Evolutionary conservation across 2,113 vertebrate species (phyloP), one percentile per base, ranked within the genome.

Genomic region (Catharus fuscescens): DNA sequence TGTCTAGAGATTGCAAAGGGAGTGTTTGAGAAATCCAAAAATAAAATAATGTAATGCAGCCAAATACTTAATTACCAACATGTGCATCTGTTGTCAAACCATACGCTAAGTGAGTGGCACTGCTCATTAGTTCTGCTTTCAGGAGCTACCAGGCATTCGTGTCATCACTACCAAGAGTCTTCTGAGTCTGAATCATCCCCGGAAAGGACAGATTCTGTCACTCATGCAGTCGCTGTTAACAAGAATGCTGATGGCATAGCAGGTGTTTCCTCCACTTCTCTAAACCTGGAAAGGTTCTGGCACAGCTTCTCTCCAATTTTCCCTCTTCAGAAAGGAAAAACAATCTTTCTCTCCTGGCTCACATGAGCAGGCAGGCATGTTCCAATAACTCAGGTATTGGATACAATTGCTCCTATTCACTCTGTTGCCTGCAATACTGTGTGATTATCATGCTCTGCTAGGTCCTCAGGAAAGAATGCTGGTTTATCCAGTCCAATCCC

Each of bases 1-100:
- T 56, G 54, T 71, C 90, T 93, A 87, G 92, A 76, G 67, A 92
- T 90, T 90, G 80, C 10, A 1, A 94, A 84, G 90, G 85, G 80
- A 93, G 79, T 76, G 86, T 96, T 96, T 94, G 92, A 96, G 94
- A 94, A 95, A 92, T 94, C 93, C 90, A 95, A 96, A 96, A 96
- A 97, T 95, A 96, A 97, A 95, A 95, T 96, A 95, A 96, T 92
- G 94, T 89, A 90, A 93, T 77, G 80, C 92, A 93, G 93, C 93
- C 95, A 97, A 95, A 96, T 95, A 96, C 95, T 96, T 96, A 94
- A 95, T 96, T 96, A 95, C 93, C 86, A 96, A 92, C 93, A 96
- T 95, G 97, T 95, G 95, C 96, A 95, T 97, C 96, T 96, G 96
- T 96, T 97, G 96, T 96, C 96, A 97, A 96, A 96, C 94, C 95